phyloP scores from a whole-genome alignment of 2,113 vertebrate genomes.

The Mungos mungo region DNA sequence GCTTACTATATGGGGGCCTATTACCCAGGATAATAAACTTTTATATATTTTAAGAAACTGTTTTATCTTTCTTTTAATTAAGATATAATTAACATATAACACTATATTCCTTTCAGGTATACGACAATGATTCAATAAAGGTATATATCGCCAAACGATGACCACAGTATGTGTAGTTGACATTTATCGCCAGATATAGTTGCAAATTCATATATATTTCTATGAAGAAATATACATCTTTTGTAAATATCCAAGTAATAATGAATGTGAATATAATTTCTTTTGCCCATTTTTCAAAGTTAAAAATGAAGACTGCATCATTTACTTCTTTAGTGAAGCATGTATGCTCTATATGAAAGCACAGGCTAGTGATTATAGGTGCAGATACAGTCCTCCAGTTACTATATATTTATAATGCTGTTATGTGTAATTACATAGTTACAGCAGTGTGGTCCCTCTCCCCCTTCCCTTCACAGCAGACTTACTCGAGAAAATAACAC shows the following conservation, averaged over 20 bases:
- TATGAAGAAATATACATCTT: neutral
- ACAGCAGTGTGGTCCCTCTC: neutral
- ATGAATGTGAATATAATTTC: neutral
- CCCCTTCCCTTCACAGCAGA: neutral
- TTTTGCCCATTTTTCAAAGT: neutral
- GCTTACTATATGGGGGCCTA: neutral
- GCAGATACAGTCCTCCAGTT: fast-evolving
- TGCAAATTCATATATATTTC: neutral
- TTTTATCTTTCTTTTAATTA: neutral
- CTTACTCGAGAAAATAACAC: neutral
- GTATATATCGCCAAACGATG: neutral
- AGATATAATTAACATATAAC: neutral
- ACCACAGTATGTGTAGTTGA: neutral
- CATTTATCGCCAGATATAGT: neutral
- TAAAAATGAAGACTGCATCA: neutral
- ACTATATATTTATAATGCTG: fast-evolving
- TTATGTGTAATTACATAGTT: too few relatives aligned
- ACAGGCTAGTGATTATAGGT: neutral
- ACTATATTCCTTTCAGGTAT: neutral
- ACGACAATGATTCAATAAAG: neutral
- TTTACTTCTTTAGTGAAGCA: neutral
- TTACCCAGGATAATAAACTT: neutral
- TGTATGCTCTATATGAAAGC: neutral
- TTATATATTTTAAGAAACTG: neutral
- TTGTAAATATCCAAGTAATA: neutral